Conservation (phyloP, 2,797 vertebrate genomes). For the Ptychadena robeensis region DNA sequence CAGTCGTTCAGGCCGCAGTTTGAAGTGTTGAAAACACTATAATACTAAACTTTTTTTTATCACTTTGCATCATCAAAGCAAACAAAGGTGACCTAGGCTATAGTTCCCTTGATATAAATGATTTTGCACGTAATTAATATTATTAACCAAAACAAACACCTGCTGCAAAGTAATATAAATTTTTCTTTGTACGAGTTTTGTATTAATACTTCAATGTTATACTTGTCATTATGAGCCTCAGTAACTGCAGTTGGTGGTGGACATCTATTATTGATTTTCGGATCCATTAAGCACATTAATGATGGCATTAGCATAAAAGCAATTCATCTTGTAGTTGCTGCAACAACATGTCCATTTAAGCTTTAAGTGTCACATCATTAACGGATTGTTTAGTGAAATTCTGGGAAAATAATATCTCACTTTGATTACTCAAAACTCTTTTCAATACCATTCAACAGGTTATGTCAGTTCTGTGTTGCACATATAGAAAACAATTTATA, state of each 20-base stretch:
- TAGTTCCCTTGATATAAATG: neutral
- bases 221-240: slow-evolving; percentile 6
- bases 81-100: neutral
- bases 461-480: no score
- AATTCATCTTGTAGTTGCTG: slow-evolving; percentile 26
- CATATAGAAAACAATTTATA: no score
- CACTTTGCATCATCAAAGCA: neutral
- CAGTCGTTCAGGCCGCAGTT: no score
- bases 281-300: slow-evolving; percentile 37
- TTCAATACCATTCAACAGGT: neutral
- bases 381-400: slow-evolving; percentile 2
- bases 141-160: slow-evolving; percentile 9
- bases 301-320: slow-evolving; percentile 40
- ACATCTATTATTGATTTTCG: slow-evolving; percentile 35
- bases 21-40: no score
- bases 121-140: slow-evolving; percentile 19
- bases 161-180: neutral
- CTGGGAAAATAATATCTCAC: neutral
- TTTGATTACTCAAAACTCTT: neutral
- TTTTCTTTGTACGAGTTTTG: neutral
- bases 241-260: slow-evolving; percentile 25
- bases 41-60: no score
- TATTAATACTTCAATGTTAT: slow-evolving; percentile 14
- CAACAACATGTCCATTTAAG: slow-evolving; percentile 28
- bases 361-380: slow-evolving; percentile 27